Base-by-base conservation (phyloP, 2,888 invertebrate genomes). In the Philopedon plagiatum region DNA sequence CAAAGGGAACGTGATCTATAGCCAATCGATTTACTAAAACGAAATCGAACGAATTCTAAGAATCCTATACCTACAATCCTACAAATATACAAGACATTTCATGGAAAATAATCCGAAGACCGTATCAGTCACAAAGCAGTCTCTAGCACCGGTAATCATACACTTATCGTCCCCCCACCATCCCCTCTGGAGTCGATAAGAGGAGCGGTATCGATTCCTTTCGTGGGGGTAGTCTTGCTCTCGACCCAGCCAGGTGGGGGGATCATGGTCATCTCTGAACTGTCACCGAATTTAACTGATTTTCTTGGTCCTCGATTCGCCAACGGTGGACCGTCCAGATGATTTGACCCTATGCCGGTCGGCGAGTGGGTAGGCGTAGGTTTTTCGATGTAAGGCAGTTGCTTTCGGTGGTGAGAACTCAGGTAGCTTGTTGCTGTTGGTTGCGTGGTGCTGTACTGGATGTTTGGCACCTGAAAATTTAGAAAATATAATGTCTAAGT, bases 261-360 rank as follows among this genome's bases (percentile, higher is more conserved):
- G 26, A 74, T 39, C 62, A 72, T 67, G 2, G 51, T 66, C 65
- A 75, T 64, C 44, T 75, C 75, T 11, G 75, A 69, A 18, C 73
- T 75, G 77, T 91, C 91, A 0, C 91, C 91, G 79, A 92, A 93
- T 81, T 92, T 91, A 0, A 92, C 92, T 77, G 92, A 92, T 78
- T 92, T 92, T 81, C 91, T 89, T 87, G 85, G 18, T 86, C 86
- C 49, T 75, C 89, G 86, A 76, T 89, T 86, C 57, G 68, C 66
- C 51, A 74, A 83, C 83, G 61, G 85, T 80, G 71, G 88, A 82
- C 76, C 85, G 81, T 75, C 89, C 18, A 66, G 9, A 9, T 29
- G 18, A 34, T 66, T 70, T 80, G 77, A 79, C 19, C 78, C 82
- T 7, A 80, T 76, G 4, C 82, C 84, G 0, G 85, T 84, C 86